Evolutionary conservation across 1,140 invertebrate genomes (phyloP), one percentile per base, ranked within the genome.

Genomic region (Scaptomyza montana): DNA sequence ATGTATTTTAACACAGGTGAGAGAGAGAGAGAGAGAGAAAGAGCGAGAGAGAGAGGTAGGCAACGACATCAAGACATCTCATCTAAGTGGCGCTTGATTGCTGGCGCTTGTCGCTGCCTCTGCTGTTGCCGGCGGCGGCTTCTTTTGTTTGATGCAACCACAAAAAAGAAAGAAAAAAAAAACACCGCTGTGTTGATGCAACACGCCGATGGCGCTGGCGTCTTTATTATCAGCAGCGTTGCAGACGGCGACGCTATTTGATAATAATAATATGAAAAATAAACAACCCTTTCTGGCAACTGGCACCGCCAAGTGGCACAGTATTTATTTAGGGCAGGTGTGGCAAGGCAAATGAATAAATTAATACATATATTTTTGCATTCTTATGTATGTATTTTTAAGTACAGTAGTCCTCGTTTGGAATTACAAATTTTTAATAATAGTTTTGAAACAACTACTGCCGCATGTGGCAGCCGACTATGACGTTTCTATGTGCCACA

Each of bases 61-160:
- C 66, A 72, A 65, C 76, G 81, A 78, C 78, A 81, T 82, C 78
- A 87, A 86, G 82, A 86, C 82, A 86, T 89, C 82, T 89, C 82
- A 87, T 87, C 82, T 87, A 87, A 87, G 82, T 87, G 82, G 82
- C 81, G 81, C 81, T 86, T 69, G 74, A 78, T 74, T 85, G 56
- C 56, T 59, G 80, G 81, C 78, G 81, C 75, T 87, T 59, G 80
- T 77, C 78, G 81, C 74, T 86, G 77, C 36, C 65, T 30, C 28
- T 30, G 28, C 28, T 30, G 30, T 33, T 33, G 30, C 30, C 30
- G 30, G 0, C 30, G 75, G 75, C 82, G 72, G 68, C 82, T 77
- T 85, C 71, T 43, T 36, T 43, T 43, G 72, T 84, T 86, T 86
- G 80, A 86, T 78, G 67, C 54, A 73, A 63, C 50, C 36, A 25